Evolutionary conservation across 2,797 vertebrate species (phyloP).

Genomic region (Eremophila alpestris): DNA sequence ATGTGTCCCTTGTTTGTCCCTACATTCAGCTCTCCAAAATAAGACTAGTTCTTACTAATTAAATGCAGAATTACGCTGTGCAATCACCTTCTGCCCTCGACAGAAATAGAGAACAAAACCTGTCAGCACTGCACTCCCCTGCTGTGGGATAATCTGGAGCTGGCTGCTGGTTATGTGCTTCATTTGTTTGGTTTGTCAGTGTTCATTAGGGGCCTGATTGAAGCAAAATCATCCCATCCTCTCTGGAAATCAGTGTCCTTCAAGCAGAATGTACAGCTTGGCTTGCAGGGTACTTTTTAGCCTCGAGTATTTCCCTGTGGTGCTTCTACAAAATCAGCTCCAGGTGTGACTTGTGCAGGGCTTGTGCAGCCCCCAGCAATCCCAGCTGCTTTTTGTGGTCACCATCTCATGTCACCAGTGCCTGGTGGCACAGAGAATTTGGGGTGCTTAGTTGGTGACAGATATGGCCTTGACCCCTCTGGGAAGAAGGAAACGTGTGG

Average conservation of each 20-base stretch:
- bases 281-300: neutral
- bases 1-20: neutral
- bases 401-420: neutral
- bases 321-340: neutral
- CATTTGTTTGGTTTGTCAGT: neutral
- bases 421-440: neutral
- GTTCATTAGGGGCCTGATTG: neutral
- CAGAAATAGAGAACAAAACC: neutral
- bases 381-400: neutral
- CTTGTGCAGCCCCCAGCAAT: neutral
- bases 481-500: rapidly evolving
- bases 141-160: neutral
- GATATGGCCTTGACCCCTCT: neutral
- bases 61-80: neutral
- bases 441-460: neutral
- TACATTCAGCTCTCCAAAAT: neutral
- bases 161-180: neutral
- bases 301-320: neutral
- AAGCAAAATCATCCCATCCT: neutral
- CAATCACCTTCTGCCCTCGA: neutral
- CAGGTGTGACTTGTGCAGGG: neutral
- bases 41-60: neutral
- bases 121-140: neutral
- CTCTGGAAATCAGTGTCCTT: neutral
- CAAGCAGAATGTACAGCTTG: neutral